Percentiles rank a stretch among this genome's conserved stretches.
Conservation (phyloP, 2,888 invertebrate genomes). For the Zeuzera pyrina region DNA sequence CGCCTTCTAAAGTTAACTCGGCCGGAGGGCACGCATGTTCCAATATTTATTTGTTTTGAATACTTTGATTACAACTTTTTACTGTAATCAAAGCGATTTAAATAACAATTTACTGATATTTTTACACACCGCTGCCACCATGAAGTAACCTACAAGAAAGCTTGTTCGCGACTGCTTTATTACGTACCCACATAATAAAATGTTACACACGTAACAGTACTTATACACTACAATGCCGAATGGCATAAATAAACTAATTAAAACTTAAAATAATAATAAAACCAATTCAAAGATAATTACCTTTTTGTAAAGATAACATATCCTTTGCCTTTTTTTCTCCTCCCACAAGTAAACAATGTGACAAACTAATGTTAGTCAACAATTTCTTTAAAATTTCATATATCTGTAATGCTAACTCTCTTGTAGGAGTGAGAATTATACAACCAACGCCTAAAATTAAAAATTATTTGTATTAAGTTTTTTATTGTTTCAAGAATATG, state of each 20-base stretch:
- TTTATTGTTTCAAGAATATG: background rate
- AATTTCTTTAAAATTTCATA: slow-evolving; percentile 93
- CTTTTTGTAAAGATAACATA: slow-evolving; percentile 86
- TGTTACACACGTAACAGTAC: too few species aligned
- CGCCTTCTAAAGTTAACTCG: too few species aligned
- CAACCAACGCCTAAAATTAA: slow-evolving; percentile 83
- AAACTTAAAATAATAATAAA: background rate
- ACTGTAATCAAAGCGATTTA: too few species aligned
- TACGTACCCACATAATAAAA: too few species aligned
- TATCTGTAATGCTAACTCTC: slow-evolving; percentile 96
- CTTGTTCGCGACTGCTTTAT: too few species aligned
- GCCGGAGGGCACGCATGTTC: too few species aligned
- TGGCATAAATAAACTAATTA: background rate
- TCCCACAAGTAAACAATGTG: slow-evolving; percentile 93
- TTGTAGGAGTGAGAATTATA: slow-evolving; percentile 93
- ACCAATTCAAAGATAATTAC: slow-evolving; percentile 33
- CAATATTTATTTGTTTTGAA: too few species aligned
- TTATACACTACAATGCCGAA: too few species aligned
- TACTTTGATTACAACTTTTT: too few species aligned
- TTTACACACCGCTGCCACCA: too few species aligned
- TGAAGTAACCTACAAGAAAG: too few species aligned
- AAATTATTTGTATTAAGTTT: slow-evolving; percentile 1
- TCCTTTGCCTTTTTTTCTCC: slow-evolving; percentile 92
- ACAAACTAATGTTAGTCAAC: slow-evolving; percentile 82
- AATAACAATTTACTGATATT: too few species aligned